Percentiles rank a stretch among this genome's conserved stretches.
Evolutionary conservation across 1,140 invertebrate genomes (phyloP).

Genomic region (Leptoteleia sp.): DNA sequence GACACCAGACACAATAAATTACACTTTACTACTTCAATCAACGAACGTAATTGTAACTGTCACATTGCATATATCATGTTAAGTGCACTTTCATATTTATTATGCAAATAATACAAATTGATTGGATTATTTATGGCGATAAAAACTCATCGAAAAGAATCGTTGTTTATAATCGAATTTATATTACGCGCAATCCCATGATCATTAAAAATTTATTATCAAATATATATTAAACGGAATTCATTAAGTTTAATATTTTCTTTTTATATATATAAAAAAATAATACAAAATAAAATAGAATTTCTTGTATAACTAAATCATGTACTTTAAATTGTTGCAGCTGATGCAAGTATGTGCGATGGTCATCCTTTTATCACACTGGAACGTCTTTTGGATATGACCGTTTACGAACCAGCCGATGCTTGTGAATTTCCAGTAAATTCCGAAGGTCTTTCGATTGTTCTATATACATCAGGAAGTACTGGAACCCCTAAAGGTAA

Average conservation of each 20-base stretch:
- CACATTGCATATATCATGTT: background rate
- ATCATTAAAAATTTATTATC: too few relatives aligned
- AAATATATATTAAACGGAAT: too few relatives aligned
- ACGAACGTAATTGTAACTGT: background rate
- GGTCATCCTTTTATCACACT: constrained; percentile 78
- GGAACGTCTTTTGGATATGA: constrained; percentile 79
- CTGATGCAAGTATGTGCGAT: constrained; percentile 71
- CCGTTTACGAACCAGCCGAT: constrained; percentile 75
- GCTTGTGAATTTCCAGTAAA: constrained; percentile 68
- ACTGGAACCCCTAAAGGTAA: constrained; percentile 94
- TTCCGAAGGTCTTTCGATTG: constrained; percentile 85
- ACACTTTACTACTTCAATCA: background rate
- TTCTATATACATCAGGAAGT: constrained; percentile 96
- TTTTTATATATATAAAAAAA: too few relatives aligned
- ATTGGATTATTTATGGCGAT: background rate
- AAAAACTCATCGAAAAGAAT: too few relatives aligned
- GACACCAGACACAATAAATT: background rate
- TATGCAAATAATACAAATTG: background rate
- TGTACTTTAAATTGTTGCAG: too few relatives aligned
- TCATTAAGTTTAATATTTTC: too few relatives aligned
- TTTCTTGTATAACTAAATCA: too few relatives aligned
- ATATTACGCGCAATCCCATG: too few relatives aligned
- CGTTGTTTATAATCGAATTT: too few relatives aligned
- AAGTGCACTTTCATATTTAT: background rate
- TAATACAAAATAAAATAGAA: too few relatives aligned